A percentile compares a stretch with the other conserved stretches of the same genome.
Evolutionary conservation across 2,888 invertebrate genomes (phyloP).

Genomic region (Harpalus rufipes): DNA sequence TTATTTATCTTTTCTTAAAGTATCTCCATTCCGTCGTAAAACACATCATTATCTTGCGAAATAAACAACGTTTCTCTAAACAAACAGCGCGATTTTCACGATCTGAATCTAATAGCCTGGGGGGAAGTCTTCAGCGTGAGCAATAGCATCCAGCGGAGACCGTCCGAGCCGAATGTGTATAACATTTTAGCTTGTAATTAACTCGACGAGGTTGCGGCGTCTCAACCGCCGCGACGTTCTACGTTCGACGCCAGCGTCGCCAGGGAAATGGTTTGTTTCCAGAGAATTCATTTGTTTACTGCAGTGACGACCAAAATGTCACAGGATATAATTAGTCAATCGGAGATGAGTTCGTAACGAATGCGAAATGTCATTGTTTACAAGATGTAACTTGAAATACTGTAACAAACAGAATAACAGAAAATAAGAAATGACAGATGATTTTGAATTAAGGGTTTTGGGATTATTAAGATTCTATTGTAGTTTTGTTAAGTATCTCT

Average conservation of each 20-base stretch:
- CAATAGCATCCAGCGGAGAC: not conserved
- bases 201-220: conserved; percentile 59
- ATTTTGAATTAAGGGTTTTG: too few relatives aligned
- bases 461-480: too few relatives aligned
- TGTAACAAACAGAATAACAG: too few relatives aligned
- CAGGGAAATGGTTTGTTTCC: conserved; percentile 60
- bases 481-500: too few relatives aligned
- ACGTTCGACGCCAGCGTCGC: conserved; percentile 38
- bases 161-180: conserved; percentile 47
- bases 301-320: conserved; percentile 51
- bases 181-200: conserved; percentile 64
- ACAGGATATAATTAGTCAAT: not conserved
- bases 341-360: not conserved
- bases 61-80: not conserved
- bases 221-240: not conserved
- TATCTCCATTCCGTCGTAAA: not conserved
- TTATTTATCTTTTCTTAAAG: not conserved
- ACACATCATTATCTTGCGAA: not conserved
- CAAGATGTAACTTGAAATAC: too few relatives aligned
- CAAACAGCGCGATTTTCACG: not conserved
- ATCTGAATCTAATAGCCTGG: not conserved
- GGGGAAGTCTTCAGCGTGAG: not conserved
- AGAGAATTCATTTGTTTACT: conserved; percentile 58
- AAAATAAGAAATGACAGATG: too few relatives aligned
- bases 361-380: too few relatives aligned